These are phyloP conservation scores for Mustela lutreola DNA, from an alignment of 2,113 vertebrate genomes.

Conservation along the genomic window DNA sequence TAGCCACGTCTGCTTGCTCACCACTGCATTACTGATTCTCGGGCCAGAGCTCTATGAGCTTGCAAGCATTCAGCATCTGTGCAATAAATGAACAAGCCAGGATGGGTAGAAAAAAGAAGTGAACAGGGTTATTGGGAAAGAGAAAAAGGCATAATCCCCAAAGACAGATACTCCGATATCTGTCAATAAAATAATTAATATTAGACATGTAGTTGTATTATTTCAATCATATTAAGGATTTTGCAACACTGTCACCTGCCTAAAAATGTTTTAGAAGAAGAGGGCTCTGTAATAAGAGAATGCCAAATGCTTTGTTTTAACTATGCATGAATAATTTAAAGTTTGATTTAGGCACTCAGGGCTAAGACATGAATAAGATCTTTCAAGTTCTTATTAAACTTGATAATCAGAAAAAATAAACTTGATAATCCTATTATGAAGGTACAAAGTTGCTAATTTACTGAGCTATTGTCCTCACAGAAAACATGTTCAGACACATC, in stretches of 20 bases:
- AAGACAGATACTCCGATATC: not conserved
- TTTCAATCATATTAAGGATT: not conserved
- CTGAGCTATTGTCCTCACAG: not conserved
- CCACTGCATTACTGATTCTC: not conserved
- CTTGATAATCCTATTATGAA: not conserved
- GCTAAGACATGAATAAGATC: not conserved
- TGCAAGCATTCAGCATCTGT: not conserved
- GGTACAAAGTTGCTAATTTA: not conserved
- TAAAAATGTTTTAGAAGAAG: not conserved
- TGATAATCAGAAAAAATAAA: not conserved
- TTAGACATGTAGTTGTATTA: not conserved
- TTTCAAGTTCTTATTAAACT: not conserved
- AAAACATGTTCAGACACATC: not conserved
- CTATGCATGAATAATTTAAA: not conserved
- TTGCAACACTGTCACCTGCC: not conserved
- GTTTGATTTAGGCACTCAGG: not conserved
- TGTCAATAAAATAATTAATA: not conserved
- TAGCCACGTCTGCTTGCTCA: not conserved
- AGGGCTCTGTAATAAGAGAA: not conserved
- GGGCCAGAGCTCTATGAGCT: not conserved
- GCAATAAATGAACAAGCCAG: slow-evolving; percentile 12
- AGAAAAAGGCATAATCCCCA: not conserved
- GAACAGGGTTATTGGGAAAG: not conserved
- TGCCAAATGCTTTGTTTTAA: not conserved
- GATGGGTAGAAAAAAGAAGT: not conserved